Evolutionary conservation across 2,888 invertebrate species (phyloP), one percentile per base, ranked within the genome.

Genomic region (Xanthia icteritia): DNA sequence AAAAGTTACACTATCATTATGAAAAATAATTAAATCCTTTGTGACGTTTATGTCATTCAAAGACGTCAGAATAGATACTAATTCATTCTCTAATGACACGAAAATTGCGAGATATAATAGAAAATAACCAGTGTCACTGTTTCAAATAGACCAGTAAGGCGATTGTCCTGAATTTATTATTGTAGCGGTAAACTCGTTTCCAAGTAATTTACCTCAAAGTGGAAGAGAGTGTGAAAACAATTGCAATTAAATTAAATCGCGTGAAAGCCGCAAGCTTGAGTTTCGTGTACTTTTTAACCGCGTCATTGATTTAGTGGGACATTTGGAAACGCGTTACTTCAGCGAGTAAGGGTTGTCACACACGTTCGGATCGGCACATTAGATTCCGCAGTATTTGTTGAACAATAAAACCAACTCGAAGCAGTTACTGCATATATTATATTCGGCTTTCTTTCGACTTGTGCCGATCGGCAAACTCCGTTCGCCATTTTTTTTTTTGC

Each of bases 171-270:
- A 81, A 81, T 76, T 81, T 76, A 82, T 82, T 20, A 68, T 56
- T 67, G 39, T 56, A 36, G 71, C 68, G 68, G 54, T 81, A 64
- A 76, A 85, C 76, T 72, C 64, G 42, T 72, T 82, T 82, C 82
- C 82, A 51, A 81, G 82, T 81, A 82, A 82, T 82, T 81, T 68
- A 82, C 85, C 71, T 65, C 71, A 72, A 82, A 82, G 82, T 71
- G 68, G 71, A 15, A 75, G 70, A 67, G 75, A 80, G 82, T 85
- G 85, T 85, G 82, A 76, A 76, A 85, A 81, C 85, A 85, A 82
- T 81, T 76, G 82, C 76, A 85, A 82, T 82, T 81, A 81, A 76
- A 82, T 82, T 81, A 72, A 82, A 82, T 85, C 64, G 82, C 56
- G 82, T 61, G 84, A 84, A 84, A 84, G 63, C 74, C 81, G 27